Conservation (phyloP, 1,140 invertebrate species). For the Sminthurides bifidus region DNA sequence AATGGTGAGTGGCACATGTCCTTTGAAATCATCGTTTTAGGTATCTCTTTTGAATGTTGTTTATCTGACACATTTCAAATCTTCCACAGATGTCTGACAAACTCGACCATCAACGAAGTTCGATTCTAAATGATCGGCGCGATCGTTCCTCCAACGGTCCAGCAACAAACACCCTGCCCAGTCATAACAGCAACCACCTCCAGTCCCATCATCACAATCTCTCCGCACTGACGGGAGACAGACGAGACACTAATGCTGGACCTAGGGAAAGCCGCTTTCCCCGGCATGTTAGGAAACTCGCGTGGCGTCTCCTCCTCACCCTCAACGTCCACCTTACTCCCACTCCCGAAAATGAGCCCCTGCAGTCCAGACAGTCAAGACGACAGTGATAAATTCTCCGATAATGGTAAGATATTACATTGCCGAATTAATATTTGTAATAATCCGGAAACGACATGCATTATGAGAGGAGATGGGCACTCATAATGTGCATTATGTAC, state of each 20-base stretch:
- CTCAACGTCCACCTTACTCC: conserved; percentile 13
- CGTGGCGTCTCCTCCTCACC: conserved; percentile 8
- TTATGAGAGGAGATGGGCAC: too few species aligned
- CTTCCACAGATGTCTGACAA: too few species aligned
- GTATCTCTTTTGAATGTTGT: too few species aligned
- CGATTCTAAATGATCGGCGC: too few species aligned
- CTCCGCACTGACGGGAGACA: neutral
- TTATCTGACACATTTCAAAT: too few species aligned
- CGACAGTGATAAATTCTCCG: conserved; percentile 27
- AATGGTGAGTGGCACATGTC: too few species aligned
- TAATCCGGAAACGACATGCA: neutral
- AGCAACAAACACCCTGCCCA: conserved; percentile 1
- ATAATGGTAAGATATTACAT: conserved; percentile 17
- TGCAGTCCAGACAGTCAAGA: conserved; percentile 16
- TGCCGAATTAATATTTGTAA: neutral
- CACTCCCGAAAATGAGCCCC: conserved; percentile 23
- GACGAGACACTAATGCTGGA: conserved; percentile 14
- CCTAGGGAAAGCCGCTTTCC: conserved; percentile 1
- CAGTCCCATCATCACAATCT: neutral
- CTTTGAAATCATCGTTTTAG: too few species aligned
- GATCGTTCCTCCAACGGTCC: too few species aligned
- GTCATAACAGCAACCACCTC: too few species aligned
- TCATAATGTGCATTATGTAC: too few species aligned
- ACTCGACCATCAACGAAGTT: too few species aligned
- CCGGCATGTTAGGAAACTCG: neutral